A percentile compares a stretch with the other conserved stretches of the same genome.
Conservation (phyloP, 30 jellyfish, hydroid and myxozoan genomes). For the Mastigias papua region DNA sequence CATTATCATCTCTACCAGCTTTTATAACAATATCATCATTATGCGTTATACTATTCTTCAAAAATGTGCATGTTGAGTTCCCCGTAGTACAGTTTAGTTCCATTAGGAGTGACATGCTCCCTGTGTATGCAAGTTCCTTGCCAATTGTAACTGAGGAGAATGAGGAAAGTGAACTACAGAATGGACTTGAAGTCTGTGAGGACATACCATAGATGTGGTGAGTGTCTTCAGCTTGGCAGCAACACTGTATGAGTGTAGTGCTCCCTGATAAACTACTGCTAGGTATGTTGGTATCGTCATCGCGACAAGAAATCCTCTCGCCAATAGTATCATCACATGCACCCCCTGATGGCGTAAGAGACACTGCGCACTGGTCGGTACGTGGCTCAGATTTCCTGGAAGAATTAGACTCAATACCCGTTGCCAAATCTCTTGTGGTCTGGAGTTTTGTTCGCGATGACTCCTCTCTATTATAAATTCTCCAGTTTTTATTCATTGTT, state of each 20-base stretch:
- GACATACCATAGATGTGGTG: slow-evolving; percentile 33
- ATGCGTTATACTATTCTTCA: neutral
- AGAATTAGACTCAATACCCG: slow-evolving; percentile 21
- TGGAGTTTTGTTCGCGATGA: slow-evolving; percentile 31
- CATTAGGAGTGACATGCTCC: slow-evolving; percentile 45
- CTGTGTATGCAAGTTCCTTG: slow-evolving; percentile 43
- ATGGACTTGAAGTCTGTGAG: neutral
- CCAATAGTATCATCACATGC: neutral
- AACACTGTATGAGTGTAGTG: slow-evolving; percentile 25
- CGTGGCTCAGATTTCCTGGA: slow-evolving; percentile 7
- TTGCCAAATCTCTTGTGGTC: slow-evolving; percentile 36
- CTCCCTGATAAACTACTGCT: slow-evolving; percentile 41
- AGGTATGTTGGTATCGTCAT: neutral
- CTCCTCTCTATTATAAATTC: slow-evolving; percentile 74
- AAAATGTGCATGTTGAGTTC: slow-evolving; percentile 14
- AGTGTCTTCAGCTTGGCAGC: slow-evolving; percentile 1
- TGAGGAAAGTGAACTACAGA: slow-evolving; percentile 20
- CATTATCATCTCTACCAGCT: neutral
- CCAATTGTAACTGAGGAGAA: slow-evolving; percentile 34
- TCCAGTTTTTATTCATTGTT: slow-evolving; percentile 83
- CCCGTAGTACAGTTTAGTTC: slow-evolving; percentile 34
- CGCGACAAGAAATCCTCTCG: neutral
- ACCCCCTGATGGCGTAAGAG: slow-evolving; percentile 1
- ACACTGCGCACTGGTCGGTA: neutral
- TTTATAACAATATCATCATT: neutral